phyloP scores from a whole-genome alignment of 2,797 vertebrate species.

The Sebastes ruberrimus region DNA sequence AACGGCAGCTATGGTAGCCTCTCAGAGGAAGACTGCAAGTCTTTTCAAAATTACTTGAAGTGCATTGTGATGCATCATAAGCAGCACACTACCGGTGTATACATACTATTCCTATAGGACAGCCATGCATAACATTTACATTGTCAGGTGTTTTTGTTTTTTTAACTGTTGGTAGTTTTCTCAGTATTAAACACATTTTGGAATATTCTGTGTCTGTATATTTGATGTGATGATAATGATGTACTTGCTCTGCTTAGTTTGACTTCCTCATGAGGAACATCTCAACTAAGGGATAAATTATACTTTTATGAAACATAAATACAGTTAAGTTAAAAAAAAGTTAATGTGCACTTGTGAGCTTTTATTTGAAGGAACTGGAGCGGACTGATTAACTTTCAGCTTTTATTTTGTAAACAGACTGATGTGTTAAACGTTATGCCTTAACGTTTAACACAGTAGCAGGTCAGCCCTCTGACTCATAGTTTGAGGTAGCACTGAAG shows the following conservation, averaged over 20 bases:
- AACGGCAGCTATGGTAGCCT: constrained; percentile 63
- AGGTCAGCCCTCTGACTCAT: neutral
- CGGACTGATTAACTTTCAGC: neutral
- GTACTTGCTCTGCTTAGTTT: constrained; percentile 8
- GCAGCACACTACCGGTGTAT: constrained; percentile 6
- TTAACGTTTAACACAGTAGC: too few relatives aligned
- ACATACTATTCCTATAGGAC: neutral
- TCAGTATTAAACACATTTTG: neutral
- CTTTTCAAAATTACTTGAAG: constrained; percentile 8
- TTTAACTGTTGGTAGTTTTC: neutral
- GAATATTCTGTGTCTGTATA: constrained; percentile 12
- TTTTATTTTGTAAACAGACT: neutral
- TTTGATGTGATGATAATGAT: constrained; percentile 4
- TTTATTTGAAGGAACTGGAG: neutral
- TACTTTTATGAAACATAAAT: neutral
- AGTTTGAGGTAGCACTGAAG: constrained; percentile 4
- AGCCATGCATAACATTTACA: neutral
- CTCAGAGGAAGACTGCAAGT: constrained; percentile 8
- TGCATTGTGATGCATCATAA: constrained; percentile 8
- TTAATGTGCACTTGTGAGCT: neutral
- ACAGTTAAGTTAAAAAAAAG: neutral
- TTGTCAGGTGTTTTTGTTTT: neutral
- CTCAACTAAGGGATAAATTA: neutral
- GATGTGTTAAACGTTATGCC: neutral
- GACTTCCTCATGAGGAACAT: constrained; percentile 11